Evolutionary conservation across 2,888 invertebrate species (phyloP), one percentile per base, ranked within the genome.

Genomic region (Matsumyia berberina): DNA sequence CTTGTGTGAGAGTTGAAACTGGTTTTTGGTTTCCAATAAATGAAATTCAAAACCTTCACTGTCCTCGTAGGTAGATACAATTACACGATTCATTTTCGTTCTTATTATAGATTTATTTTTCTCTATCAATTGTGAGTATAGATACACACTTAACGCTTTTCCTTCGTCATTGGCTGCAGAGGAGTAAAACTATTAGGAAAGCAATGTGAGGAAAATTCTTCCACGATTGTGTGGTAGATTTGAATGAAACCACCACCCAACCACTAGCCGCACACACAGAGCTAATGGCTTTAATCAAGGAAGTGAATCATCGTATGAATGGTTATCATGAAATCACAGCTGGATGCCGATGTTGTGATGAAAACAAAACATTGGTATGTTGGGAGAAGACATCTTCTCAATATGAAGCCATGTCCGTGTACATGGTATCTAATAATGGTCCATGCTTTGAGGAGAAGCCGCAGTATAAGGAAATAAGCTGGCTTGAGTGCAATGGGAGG

Each of bases 1-100:
- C 46, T 57, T 42, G 46, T 64, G 9, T n/a, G 11, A 5, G 9
- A 31, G 31, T 44, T 19, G 17, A 29, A 39, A 72, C 42, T 62
- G 78, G 53, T 62, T 67, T 39, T 46, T n/a, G 33, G 24, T 70
- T 51, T 55, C 51, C 57, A 74, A 69, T 85, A 76, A 85, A 85
- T 69, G 85, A 70, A 85, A 85, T 70, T 70, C 60, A 58, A 85
- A 66, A 66, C 80, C 70, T 11, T 24, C 35, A 12, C 46, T 46
- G 53, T 74, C 69, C 70, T 85, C 69, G 80, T 80, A 70, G 80
- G 60, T 29, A 80, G 85, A 80, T 85, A 80, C 80, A 70, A 74
- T 85, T 85, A 85, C 85, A 76, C 53, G 51, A 83, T 79, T 79
- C 73, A 62, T 72, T 79, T 79, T 64, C 37, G 33, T 66, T 70